Percentiles rank a stretch among this genome's conserved stretches.
Conservation (phyloP, 1,140 invertebrate species). For the Notospermus geniculatus region DNA sequence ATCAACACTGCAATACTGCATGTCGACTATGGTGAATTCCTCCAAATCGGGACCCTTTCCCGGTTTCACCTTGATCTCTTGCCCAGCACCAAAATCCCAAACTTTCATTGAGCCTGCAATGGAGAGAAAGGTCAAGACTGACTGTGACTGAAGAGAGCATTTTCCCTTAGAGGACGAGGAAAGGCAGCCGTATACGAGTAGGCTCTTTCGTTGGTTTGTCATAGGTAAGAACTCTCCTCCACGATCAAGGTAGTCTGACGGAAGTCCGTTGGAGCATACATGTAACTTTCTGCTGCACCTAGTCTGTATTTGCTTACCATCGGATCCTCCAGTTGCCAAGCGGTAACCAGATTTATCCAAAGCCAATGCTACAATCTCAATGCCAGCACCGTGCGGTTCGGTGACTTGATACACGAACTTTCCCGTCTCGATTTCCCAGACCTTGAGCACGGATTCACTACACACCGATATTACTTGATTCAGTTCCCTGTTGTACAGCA, state of each 20-base stretch:
- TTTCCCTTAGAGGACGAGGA: too few species aligned
- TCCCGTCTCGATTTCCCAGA: constrained; percentile 52
- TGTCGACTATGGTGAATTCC: constrained; percentile 38
- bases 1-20: constrained; percentile 31
- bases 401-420: constrained; percentile 45
- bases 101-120: constrained; percentile 48
- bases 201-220: too few species aligned
- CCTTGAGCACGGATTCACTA: constrained; percentile 51
- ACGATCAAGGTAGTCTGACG: too few species aligned
- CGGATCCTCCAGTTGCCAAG: constrained; percentile 46
- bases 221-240: too few species aligned
- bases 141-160: too few species aligned
- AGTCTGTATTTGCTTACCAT: constrained; percentile 32
- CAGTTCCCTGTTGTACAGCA: constrained; percentile 42
- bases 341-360: constrained; percentile 49
- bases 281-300: neutral
- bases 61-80: constrained; percentile 41
- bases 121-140: constrained; percentile 1
- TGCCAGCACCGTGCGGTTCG: constrained; percentile 42
- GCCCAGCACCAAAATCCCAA: constrained; percentile 54
- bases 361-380: constrained; percentile 44
- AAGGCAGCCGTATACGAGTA: too few species aligned
- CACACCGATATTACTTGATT: constrained; percentile 51
- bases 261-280: too few species aligned
- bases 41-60: constrained; percentile 36